phyloP scores from a whole-genome alignment of 2,888 invertebrate genomes.

The Chrysolina oricalcia region DNA sequence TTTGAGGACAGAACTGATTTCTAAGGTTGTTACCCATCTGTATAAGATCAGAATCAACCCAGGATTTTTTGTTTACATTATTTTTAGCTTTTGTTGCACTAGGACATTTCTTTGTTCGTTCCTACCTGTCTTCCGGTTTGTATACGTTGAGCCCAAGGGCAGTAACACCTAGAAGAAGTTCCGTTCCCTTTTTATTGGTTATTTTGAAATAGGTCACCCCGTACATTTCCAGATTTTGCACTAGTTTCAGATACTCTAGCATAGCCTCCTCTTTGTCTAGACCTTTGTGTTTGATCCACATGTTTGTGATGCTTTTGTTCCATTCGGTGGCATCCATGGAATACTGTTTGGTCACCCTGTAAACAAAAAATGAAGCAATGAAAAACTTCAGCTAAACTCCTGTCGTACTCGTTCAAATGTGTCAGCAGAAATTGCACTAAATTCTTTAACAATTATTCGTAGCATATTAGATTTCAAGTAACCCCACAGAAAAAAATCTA shows the following conservation, averaged over 20 bases:
- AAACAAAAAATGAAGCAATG: constrained; percentile 50
- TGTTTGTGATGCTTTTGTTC: constrained; percentile 96
- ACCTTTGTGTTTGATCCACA: constrained; percentile 97
- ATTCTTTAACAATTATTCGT: no score
- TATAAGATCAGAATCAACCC: no score
- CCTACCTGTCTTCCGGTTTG: constrained; percentile 95
- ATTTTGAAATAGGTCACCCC: constrained; percentile 99
- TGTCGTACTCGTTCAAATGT: no score
- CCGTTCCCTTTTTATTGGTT: constrained; percentile 98
- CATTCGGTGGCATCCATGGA: constrained; percentile 97
- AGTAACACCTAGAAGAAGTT: constrained; percentile 96
- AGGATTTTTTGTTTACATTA: no score
- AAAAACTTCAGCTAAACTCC: no score
- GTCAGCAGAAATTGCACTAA: no score
- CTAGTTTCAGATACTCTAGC: constrained; percentile 99
- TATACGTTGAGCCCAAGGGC: constrained; percentile 98
- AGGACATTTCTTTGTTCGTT: no score
- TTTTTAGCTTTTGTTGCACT: no score
- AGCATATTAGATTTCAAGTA: no score
- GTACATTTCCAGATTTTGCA: constrained; percentile 98
- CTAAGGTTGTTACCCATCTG: no score
- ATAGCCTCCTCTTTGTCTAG: constrained; percentile 96
- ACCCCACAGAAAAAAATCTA: no score
- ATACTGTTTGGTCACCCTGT: constrained; percentile 94
- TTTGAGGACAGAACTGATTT: no score